Conservation (phyloP, 2,113 vertebrate genomes). For the Chaenocephalus aceratus region DNA sequence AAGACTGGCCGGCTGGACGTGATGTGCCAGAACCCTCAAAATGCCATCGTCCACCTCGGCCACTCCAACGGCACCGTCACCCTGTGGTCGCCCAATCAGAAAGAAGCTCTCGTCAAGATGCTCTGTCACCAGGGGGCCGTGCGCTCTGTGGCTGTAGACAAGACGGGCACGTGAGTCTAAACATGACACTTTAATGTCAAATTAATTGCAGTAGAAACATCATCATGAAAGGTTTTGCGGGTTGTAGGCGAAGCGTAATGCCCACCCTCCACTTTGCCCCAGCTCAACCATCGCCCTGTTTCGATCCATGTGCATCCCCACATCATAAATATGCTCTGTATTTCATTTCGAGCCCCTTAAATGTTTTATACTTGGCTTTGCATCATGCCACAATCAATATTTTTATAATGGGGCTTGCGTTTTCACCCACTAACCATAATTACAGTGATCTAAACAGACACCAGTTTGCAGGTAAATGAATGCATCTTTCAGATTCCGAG, state of each 20-base stretch:
- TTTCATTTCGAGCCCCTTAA: too few species aligned
- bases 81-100: constrained; percentile 92
- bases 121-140: constrained; percentile 90
- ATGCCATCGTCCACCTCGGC: constrained; percentile 90
- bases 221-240: background rate
- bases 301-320: too few species aligned
- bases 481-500: too few species aligned
- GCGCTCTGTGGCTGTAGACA: constrained; percentile 87
- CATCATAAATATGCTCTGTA: too few species aligned
- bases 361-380: too few species aligned
- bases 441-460: too few species aligned
- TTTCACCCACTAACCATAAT: too few species aligned
- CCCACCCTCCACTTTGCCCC: too few species aligned
- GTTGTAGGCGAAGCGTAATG: too few species aligned
- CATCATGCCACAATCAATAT: background rate
- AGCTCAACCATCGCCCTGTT: too few species aligned
- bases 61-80: constrained; percentile 89
- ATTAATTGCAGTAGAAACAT: background rate
- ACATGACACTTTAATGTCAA: background rate
- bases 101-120: constrained; percentile 90
- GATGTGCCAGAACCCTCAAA: constrained; percentile 91
- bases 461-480: too few species aligned
- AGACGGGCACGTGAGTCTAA: constrained; percentile 88
- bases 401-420: background rate
- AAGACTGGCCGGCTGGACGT: constrained; percentile 87